Conservation (phyloP, 1,140 invertebrate species). For the Drosophila willistoni region DNA sequence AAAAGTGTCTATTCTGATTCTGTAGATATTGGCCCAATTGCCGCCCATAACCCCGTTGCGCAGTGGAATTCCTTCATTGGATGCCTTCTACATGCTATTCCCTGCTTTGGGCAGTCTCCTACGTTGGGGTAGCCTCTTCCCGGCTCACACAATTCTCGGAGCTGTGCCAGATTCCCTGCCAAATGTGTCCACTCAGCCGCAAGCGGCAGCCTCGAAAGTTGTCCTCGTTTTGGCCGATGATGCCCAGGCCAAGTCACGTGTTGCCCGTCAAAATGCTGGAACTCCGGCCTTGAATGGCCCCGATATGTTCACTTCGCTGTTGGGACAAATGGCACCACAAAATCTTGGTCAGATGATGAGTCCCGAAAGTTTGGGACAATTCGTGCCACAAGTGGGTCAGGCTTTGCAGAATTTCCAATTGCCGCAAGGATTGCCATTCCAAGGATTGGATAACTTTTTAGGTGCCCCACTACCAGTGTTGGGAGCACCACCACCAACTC, state of each 20-base stretch:
- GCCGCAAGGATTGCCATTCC: conserved; percentile 11
- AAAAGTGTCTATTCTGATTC: neutral
- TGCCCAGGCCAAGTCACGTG: conserved; percentile 55
- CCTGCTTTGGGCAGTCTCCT: conserved; percentile 60
- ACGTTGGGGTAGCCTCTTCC: conserved; percentile 66
- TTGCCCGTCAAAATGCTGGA: conserved; percentile 53
- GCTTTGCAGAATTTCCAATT: conserved; percentile 17
- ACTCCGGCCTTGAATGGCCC: neutral
- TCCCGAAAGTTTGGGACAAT: conserved; percentile 32
- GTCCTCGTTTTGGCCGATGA: conserved; percentile 73
- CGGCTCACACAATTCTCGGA: conserved; percentile 50
- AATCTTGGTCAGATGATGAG: conserved; percentile 22
- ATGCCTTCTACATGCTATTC: conserved; percentile 62
- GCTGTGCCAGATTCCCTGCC: conserved; percentile 38
- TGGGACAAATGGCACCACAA: conserved; percentile 28
- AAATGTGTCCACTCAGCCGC: neutral
- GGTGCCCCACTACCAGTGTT: conserved; percentile 28
- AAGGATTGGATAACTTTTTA: conserved; percentile 30
- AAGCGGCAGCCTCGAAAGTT: conserved; percentile 63
- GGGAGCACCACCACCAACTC: conserved; percentile 8
- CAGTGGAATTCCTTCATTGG: conserved; percentile 51
- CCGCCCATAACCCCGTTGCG: conserved; percentile 25
- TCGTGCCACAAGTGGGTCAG: conserved; percentile 28
- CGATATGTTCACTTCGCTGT: conserved; percentile 18
- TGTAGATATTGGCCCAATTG: conserved; percentile 53